A percentile compares a stretch with the other conserved stretches of the same genome.
Conservation (phyloP, 2,113 vertebrate genomes). For the Dipodomys ordii region DNA sequence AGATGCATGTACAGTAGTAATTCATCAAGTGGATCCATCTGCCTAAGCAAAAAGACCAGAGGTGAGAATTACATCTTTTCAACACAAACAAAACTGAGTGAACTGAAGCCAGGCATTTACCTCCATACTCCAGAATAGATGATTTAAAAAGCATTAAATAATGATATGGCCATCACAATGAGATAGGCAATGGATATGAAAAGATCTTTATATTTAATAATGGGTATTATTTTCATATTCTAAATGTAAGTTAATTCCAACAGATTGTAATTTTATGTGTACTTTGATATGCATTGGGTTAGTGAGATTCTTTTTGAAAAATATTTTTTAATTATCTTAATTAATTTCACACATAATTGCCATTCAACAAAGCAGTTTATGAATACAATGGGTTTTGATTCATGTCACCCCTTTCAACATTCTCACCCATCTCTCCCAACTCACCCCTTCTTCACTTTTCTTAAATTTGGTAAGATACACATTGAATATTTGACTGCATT, state of each 20-base stretch:
- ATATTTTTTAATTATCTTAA: no score
- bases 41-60: neutral
- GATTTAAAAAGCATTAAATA: neutral
- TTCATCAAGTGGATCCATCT: neutral
- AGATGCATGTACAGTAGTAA: neutral
- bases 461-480: no score
- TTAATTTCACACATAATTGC: no score
- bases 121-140: neutral
- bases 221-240: neutral
- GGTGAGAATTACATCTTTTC: neutral
- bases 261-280: neutral
- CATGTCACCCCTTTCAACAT: no score
- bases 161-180: neutral
- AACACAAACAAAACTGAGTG: neutral
- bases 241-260: constrained; percentile 31
- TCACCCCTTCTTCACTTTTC: neutral
- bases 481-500: no score
- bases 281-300: neutral
- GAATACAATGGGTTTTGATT: no score
- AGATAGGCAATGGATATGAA: neutral
- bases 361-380: no score
- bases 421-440: no score
- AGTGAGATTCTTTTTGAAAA: no score
- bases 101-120: neutral
- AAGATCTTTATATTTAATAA: neutral